Evolutionary conservation across 2,888 invertebrate genomes (phyloP).

Genomic region (Serripes groenlandicus): DNA sequence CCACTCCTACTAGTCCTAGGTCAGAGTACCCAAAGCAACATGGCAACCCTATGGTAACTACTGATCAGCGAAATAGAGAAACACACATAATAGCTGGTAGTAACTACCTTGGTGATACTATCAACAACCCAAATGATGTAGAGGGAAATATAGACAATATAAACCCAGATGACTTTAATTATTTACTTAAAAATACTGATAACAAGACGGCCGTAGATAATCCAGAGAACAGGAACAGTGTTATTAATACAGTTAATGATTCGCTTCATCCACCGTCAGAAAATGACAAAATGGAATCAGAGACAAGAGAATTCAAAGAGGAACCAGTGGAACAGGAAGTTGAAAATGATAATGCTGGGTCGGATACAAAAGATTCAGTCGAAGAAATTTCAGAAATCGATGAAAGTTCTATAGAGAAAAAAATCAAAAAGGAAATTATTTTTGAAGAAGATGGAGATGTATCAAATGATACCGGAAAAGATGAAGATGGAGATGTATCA

Average conservation of each 20-base stretch:
- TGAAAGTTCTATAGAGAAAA: not conserved
- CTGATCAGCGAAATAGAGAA: not conserved
- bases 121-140: not conserved
- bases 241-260: too few species aligned
- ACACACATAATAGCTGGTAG: not conserved
- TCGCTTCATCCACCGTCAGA: too few species aligned
- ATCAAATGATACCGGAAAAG: not conserved
- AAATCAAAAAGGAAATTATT: not conserved
- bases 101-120: too few species aligned
- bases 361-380: not conserved
- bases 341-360: not conserved
- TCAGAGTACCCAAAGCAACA: not conserved
- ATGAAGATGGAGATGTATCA: not conserved
- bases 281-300: not conserved
- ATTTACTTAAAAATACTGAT: not conserved
- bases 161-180: not conserved
- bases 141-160: not conserved
- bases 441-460: not conserved
- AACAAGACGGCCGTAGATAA: not conserved
- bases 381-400: not conserved
- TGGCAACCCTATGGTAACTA: not conserved
- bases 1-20: not conserved
- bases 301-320: not conserved
- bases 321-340: too few species aligned
- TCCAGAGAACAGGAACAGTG: not conserved